A percentile compares a stretch with the other conserved stretches of the same genome.
Evolutionary conservation across 2,888 invertebrate genomes (phyloP).

Genomic region (Polietes domitor): DNA sequence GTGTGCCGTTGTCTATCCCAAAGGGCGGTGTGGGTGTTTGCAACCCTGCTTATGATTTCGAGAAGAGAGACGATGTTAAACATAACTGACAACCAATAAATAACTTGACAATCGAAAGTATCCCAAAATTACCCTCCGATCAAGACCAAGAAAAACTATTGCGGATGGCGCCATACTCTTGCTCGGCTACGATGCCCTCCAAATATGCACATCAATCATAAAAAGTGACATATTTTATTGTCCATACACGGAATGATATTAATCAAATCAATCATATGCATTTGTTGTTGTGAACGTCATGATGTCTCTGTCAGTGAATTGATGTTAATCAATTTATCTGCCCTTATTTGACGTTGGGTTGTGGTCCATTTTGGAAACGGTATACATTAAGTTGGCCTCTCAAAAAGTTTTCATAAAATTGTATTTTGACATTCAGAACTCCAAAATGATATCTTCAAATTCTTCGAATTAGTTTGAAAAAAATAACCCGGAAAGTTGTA

Average conservation of each 20-base stretch:
- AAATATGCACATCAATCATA: constrained; percentile 15
- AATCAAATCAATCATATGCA: constrained; percentile 16
- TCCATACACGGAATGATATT: not conserved
- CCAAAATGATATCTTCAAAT: too few relatives aligned
- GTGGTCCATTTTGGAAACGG: not conserved
- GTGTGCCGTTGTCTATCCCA: not conserved
- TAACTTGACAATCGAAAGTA: not conserved
- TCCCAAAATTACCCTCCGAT: too few relatives aligned
- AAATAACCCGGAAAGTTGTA: too few relatives aligned
- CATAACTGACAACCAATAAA: constrained; percentile 43
- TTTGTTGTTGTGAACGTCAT: not conserved
- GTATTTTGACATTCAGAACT: too few relatives aligned
- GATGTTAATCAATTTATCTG: constrained; percentile 4
- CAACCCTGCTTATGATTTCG: too few relatives aligned
- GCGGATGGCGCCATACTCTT: too few relatives aligned
- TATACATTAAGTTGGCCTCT: too few relatives aligned
- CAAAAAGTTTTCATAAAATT: not conserved
- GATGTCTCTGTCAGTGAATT: not conserved
- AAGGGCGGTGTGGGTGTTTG: not conserved
- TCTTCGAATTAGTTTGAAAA: too few relatives aligned
- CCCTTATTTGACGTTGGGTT: not conserved
- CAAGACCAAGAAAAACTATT: not conserved
- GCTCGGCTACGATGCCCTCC: too few relatives aligned
- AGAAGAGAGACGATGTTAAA: not conserved
- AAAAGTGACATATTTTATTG: not conserved